Evolutionary conservation across 2,888 invertebrate genomes (phyloP), one percentile per base, ranked within the genome.

Genomic region (Flexamia atlantica): DNA sequence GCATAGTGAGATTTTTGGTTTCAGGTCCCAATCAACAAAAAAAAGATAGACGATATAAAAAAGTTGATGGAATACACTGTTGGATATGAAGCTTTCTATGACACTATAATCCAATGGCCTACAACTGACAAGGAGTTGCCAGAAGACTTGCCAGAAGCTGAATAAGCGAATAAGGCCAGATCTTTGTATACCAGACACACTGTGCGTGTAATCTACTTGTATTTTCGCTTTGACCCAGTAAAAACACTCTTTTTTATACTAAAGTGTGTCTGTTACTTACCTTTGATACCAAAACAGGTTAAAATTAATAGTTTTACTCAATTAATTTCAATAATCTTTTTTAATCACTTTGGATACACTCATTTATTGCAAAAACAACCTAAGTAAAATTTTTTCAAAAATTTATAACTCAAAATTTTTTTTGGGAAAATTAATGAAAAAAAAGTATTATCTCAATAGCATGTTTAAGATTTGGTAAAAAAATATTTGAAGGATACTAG

Each of bases 1-100:
- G 70, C 70, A 30, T 32, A 70, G 30, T 70, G 70, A 70, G 32
- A 70, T 30, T 70, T 70, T 70, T 70, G 70, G 70, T 70, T 70
- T 70, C 32, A 80, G 53, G 81, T 81, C 32, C 83, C 84, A 80
- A 82, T 85, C 46, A 83, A 83, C 57, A 57, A 68, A 57, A 68
- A 68, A 72, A 83, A 83, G 76, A 70, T 85, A 30, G 70, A 84
- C n/a, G 79, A 83, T 70, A 53, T 85, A 10, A 83, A 82, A 46
- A 84, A 79, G 80, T 83, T 82, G 32, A 83, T 68, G 68, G 23
- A 83, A 23, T 84, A 83, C 76, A 57, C 70, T 68, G 68, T 57
- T 57, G 81, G 76, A 36, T 83, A 83, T 83, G 81, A 85, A 81
- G 83, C 40, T 46, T 85, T 85, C 85, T 85, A 74, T 28, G 57